Conservation (phyloP, 2,888 invertebrate species). For the Sialis lutaria region DNA sequence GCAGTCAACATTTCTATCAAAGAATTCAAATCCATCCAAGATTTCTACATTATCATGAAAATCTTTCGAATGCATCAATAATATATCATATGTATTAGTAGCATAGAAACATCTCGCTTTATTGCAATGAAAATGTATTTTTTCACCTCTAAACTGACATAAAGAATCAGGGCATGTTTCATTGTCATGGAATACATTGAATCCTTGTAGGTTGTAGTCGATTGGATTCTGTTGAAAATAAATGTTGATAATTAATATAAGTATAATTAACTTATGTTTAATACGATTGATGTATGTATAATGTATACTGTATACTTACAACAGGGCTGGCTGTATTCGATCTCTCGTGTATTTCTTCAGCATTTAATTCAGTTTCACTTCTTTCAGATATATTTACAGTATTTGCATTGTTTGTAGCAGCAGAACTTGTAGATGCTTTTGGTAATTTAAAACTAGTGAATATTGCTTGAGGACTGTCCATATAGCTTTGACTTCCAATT, state of each 20-base stretch:
- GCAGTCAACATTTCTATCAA: constrained; percentile 55
- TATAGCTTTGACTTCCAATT: constrained; percentile 22
- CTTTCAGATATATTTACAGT: neutral
- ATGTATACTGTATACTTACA: constrained; percentile 19
- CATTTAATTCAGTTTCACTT: neutral
- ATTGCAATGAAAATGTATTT: constrained; percentile 73
- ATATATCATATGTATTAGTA: constrained; percentile 57
- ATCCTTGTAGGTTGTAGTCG: constrained; percentile 42
- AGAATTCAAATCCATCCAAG: constrained; percentile 72
- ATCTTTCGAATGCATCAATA: constrained; percentile 70
- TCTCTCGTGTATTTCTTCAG: constrained; percentile 17
- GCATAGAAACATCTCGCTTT: constrained; percentile 68
- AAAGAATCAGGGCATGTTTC: constrained; percentile 56
- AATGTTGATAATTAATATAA: neutral
- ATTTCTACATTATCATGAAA: constrained; percentile 71
- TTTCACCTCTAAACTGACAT: constrained; percentile 48
- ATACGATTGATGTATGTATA: too few relatives aligned
- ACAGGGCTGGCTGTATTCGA: constrained; percentile 21
- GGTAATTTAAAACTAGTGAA: constrained; percentile 88
- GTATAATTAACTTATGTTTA: neutral
- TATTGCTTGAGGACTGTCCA: constrained; percentile 70
- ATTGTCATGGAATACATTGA: constrained; percentile 38
- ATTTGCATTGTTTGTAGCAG: neutral
- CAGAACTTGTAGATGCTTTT: constrained; percentile 30
- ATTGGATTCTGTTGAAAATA: constrained; percentile 18